phyloP scores from a whole-genome alignment of 2,888 invertebrate species.

The Clistopyga incitator region DNA sequence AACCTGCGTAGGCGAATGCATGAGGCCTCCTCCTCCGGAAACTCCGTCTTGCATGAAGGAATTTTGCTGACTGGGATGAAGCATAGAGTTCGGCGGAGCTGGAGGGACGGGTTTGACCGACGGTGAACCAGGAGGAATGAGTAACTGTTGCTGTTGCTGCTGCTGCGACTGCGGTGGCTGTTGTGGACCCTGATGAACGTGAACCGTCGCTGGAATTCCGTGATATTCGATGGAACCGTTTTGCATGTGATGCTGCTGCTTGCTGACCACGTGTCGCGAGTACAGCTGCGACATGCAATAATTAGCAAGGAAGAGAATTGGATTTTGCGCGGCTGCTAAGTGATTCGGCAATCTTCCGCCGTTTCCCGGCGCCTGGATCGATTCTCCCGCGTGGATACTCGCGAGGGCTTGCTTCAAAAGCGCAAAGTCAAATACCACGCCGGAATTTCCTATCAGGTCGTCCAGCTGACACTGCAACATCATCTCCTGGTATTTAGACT shows the following conservation, averaged over 20 bases:
- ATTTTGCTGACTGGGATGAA: slow-evolving; percentile 79
- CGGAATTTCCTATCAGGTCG: slow-evolving; percentile 89
- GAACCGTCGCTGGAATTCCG: slow-evolving; percentile 78
- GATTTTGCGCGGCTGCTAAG: slow-evolving; percentile 87
- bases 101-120: slow-evolving; percentile 77
- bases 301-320: slow-evolving; percentile 90
- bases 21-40: slow-evolving; percentile 73
- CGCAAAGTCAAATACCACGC: slow-evolving; percentile 89
- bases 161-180: slow-evolving; percentile 76
- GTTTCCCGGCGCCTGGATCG: slow-evolving; percentile 80
- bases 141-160: slow-evolving; percentile 71
- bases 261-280: slow-evolving; percentile 87
- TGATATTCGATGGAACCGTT: slow-evolving; percentile 85
- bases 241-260: slow-evolving; percentile 85
- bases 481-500: slow-evolving; percentile 90
- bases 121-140: slow-evolving; percentile 82
- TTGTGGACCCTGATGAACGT: slow-evolving; percentile 83
- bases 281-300: slow-evolving; percentile 91
- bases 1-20: slow-evolving; percentile 84
- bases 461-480: slow-evolving; percentile 90
- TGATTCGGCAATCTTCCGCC: slow-evolving; percentile 78
- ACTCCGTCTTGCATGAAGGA: slow-evolving; percentile 78
- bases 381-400: slow-evolving; percentile 87
- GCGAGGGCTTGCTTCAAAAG: slow-evolving; percentile 88
- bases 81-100: slow-evolving; percentile 77